phyloP scores from a whole-genome alignment of 1,140 invertebrate species.

The Hesperophylax magnus region DNA sequence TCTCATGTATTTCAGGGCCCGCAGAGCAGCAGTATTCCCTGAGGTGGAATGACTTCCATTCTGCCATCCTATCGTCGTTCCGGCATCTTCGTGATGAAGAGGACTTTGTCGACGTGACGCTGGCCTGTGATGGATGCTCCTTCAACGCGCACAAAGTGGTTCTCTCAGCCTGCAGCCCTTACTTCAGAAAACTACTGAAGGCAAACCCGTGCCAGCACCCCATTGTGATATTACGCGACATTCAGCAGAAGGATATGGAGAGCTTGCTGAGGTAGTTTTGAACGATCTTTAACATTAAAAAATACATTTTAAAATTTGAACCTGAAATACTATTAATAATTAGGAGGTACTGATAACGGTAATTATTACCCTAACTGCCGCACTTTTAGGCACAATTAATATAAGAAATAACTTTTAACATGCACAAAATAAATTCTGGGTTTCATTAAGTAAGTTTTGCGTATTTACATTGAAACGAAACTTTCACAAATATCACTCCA shows the following conservation, averaged over 20 bases:
- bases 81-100: constrained; percentile 87
- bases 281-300: neutral
- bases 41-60: constrained; percentile 94
- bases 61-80: constrained; percentile 90
- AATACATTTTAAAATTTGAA: too few relatives aligned
- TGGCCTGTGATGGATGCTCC: constrained; percentile 90
- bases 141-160: constrained; percentile 94
- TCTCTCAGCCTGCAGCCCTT: constrained; percentile 92
- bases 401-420: too few relatives aligned
- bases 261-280: constrained; percentile 81
- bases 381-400: too few relatives aligned
- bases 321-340: too few relatives aligned
- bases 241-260: constrained; percentile 90
- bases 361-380: too few relatives aligned
- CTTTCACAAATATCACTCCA: too few relatives aligned
- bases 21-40: constrained; percentile 91
- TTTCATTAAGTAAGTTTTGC: too few relatives aligned
- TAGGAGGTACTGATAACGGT: too few relatives aligned
- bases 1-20: constrained; percentile 44
- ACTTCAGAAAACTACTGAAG: constrained; percentile 90
- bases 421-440: too few relatives aligned
- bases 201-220: constrained; percentile 95
- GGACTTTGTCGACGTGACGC: constrained; percentile 92
- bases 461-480: too few relatives aligned
- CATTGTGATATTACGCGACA: constrained; percentile 92